phyloP scores from a whole-genome alignment of 1,140 invertebrate genomes.

The Cardiocondyla obscurior region DNA sequence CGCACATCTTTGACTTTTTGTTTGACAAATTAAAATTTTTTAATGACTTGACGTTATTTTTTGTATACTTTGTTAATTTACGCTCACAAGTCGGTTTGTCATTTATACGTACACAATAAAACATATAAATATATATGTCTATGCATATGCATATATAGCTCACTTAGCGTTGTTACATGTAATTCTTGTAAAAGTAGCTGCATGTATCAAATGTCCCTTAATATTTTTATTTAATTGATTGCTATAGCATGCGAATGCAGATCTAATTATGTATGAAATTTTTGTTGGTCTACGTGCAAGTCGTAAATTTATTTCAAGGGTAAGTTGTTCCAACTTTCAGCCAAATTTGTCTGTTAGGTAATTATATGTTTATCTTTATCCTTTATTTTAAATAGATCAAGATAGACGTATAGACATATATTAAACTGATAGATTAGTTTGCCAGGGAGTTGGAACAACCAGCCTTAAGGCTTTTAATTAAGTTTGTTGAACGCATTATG shows the following conservation, averaged over 20 bases:
- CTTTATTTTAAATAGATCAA: too few relatives aligned
- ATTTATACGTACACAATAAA: not conserved
- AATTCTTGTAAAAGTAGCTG: not conserved
- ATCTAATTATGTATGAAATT: conserved; percentile 10
- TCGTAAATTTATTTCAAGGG: conserved; percentile 48
- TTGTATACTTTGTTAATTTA: not conserved
- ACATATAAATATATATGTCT: not conserved
- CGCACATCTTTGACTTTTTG: not conserved
- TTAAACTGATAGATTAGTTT: too few relatives aligned
- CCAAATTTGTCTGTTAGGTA: too few relatives aligned
- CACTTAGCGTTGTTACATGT: not conserved
- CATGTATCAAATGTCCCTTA: not conserved
- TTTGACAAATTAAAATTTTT: conserved; percentile 7
- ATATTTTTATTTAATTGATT: conserved; percentile 10
- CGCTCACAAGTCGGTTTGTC: not conserved
- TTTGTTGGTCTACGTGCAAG: not conserved
- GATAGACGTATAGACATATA: too few relatives aligned
- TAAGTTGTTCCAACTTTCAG: too few relatives aligned
- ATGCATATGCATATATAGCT: not conserved
- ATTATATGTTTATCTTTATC: too few relatives aligned
- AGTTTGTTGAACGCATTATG: conserved; percentile 69
- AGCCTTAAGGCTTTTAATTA: not conserved
- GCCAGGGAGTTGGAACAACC: too few relatives aligned
- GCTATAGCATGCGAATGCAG: conserved; percentile 16
- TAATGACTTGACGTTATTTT: not conserved